A percentile compares a stretch with the other conserved stretches of the same genome.
phyloP scores from a whole-genome alignment of 1,140 invertebrate species.

The Diabrotica undecimpunctata region DNA sequence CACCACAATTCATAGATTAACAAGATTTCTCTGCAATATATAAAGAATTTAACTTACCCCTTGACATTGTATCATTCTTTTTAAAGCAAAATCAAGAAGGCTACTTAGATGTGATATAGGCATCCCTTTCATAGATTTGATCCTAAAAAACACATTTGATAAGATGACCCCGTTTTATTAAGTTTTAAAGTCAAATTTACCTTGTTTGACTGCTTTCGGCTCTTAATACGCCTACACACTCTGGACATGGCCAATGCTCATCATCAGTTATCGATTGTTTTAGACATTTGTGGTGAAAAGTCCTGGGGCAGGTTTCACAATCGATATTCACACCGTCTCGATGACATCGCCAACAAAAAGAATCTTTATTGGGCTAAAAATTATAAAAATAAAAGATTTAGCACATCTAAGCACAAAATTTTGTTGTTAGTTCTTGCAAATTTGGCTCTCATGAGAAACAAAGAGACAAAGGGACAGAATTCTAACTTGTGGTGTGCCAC shows the following conservation, averaged over 20 bases:
- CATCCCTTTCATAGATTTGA: slow-evolving; percentile 68
- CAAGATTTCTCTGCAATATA: too few species aligned
- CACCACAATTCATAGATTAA: too few species aligned
- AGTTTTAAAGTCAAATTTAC: slow-evolving; percentile 14
- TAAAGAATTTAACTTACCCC: slow-evolving; percentile 56
- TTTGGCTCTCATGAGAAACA: too few species aligned
- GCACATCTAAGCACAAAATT: not conserved
- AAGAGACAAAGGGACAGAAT: too few species aligned
- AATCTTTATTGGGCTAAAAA: slow-evolving; percentile 56
- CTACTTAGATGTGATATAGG: slow-evolving; percentile 69
- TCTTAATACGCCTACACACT: slow-evolving; percentile 75
- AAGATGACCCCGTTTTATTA: too few species aligned
- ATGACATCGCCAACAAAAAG: slow-evolving; percentile 87
- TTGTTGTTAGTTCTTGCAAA: not conserved
- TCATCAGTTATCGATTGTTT: slow-evolving; percentile 52
- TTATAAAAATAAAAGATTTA: not conserved
- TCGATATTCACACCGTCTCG: slow-evolving; percentile 60
- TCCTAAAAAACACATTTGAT: slow-evolving; percentile 49
- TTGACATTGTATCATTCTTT: slow-evolving; percentile 66
- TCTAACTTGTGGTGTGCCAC: too few species aligned
- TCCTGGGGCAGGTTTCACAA: slow-evolving; percentile 81
- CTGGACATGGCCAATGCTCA: slow-evolving; percentile 79
- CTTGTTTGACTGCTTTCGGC: slow-evolving; percentile 70
- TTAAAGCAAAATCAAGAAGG: slow-evolving; percentile 70
- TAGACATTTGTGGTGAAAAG: slow-evolving; percentile 78